These are phyloP conservation scores for Alces alces DNA, from an alignment of 2,113 vertebrate genomes.

Conservation along the genomic window DNA sequence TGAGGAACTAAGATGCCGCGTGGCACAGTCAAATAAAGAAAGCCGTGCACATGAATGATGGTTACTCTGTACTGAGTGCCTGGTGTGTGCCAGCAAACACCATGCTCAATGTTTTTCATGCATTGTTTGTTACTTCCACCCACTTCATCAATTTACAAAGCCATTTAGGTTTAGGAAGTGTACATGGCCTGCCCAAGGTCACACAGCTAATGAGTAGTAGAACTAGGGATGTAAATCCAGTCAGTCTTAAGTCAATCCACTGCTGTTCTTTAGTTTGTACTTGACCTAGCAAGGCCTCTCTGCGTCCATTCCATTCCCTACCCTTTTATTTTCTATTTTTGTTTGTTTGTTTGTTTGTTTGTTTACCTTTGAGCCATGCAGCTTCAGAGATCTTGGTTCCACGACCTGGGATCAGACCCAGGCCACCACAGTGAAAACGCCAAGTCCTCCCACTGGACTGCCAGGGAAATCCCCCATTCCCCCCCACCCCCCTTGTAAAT, in stretches of 20 bases:
- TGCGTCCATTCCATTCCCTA: background rate
- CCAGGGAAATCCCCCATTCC: background rate
- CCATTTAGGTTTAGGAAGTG: background rate
- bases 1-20: accelerated
- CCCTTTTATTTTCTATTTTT: background rate
- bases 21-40: background rate
- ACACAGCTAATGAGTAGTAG: background rate
- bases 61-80: background rate
- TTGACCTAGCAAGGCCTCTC: background rate
- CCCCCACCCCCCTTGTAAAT: background rate
- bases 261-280: background rate
- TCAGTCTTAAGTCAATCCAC: background rate
- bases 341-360: background rate
- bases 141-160: background rate
- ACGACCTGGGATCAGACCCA: background rate
- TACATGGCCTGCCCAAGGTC: background rate
- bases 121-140: background rate
- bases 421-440: background rate
- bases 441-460: background rate
- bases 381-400: background rate
- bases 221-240: background rate
- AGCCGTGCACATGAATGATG: background rate
- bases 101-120: background rate
- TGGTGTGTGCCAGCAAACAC: background rate
- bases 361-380: background rate